These are phyloP conservation scores for Lomographa bimaculata DNA, from an alignment of 2,888 invertebrate species.

Conservation along the genomic window DNA sequence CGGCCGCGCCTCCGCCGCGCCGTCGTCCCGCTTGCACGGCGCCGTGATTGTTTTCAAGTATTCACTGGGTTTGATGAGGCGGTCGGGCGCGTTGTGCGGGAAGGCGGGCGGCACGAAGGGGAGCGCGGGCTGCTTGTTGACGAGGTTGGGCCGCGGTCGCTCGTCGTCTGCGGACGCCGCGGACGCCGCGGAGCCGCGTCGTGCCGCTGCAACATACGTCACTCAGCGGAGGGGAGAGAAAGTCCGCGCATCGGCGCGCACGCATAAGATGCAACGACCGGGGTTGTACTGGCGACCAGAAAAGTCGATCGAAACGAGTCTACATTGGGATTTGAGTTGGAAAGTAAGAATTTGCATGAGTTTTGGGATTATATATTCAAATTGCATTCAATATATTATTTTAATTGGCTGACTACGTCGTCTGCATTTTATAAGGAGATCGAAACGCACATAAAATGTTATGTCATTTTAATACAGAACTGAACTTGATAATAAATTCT, in stretches of 20 bases:
- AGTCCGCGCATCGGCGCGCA: conserved; percentile 67
- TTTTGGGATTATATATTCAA: too few relatives aligned
- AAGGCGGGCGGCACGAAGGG: conserved; percentile 97
- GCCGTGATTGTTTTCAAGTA: conserved; percentile 93
- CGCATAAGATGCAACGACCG: conserved; percentile 41
- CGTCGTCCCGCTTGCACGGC: conserved; percentile 81
- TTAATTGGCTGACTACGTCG: too few relatives aligned
- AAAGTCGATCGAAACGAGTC: too few relatives aligned
- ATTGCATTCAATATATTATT: too few relatives aligned
- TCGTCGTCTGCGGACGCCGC: conserved; percentile 77
- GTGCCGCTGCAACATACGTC: conserved; percentile 67
- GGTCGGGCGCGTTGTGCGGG: conserved; percentile 90
- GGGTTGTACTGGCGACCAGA: conserved; percentile 7
- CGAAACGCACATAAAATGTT: too few relatives aligned
- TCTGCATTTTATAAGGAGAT: too few relatives aligned
- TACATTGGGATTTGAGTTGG: conserved; percentile 2
- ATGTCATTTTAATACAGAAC: too few relatives aligned
- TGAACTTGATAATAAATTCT: too few relatives aligned
- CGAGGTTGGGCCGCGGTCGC: conserved; percentile 85
- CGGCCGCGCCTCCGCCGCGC: conserved; percentile 83
- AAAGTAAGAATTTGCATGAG: neutral
- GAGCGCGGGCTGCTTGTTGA: conserved; percentile 92
- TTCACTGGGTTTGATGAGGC: conserved; percentile 96
- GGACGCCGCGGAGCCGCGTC: conserved; percentile 69
- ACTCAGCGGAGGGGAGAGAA: conserved; percentile 67